Conservation (phyloP, 2,888 invertebrate species). For the Ceriagrion tenellum region DNA sequence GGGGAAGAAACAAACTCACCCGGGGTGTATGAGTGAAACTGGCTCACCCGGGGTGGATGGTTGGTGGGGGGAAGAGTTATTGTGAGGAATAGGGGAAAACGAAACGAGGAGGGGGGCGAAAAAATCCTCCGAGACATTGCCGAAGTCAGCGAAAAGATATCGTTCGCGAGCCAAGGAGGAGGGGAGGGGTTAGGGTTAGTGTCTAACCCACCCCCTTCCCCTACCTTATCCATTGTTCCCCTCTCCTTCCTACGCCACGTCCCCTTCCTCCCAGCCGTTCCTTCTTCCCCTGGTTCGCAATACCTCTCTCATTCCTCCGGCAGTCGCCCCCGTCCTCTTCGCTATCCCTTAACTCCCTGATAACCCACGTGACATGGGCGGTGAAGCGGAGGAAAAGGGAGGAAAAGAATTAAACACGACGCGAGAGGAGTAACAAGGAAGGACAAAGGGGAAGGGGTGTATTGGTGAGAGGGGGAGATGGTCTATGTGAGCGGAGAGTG, state of each 20-base stretch:
- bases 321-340: not conserved
- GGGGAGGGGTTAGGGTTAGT: too few species aligned
- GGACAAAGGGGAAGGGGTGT: not conserved
- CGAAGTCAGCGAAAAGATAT: constrained; percentile 57
- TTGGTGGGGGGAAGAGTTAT: not conserved
- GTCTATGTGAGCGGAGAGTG: not conserved
- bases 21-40: not conserved
- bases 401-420: constrained; percentile 47
- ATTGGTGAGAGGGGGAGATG: not conserved
- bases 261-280: not conserved
- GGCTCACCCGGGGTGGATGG: not conserved
- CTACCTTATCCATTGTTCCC: not conserved
- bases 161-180: not conserved
- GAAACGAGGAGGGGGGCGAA: not conserved
- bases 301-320: not conserved
- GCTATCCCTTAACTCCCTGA: constrained; percentile 13
- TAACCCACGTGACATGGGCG: constrained; percentile 51
- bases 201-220: not conserved
- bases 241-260: not conserved
- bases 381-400: constrained; percentile 50
- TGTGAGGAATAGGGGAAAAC: not conserved
- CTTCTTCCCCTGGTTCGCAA: not conserved
- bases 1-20: not conserved
- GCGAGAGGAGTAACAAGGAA: constrained; percentile 54
- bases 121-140: constrained; percentile 31